Percentiles rank a stretch among this genome's conserved stretches.
Evolutionary conservation across 2,797 vertebrate genomes (phyloP).

Genomic region (Dermochelys coriacea): DNA sequence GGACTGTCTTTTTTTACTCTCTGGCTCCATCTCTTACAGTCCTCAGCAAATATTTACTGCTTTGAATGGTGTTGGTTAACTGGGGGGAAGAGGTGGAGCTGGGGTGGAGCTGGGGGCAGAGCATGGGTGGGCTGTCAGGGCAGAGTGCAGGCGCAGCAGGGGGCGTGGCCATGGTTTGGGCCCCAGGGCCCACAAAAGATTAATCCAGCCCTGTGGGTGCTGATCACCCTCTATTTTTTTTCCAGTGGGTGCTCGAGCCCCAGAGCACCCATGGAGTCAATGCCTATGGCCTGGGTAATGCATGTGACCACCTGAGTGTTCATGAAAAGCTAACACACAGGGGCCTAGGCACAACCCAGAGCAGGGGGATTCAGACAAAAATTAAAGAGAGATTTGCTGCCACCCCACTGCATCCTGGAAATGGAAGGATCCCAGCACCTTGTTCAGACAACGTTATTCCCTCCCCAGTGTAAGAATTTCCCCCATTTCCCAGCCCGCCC

Average conservation of each 20-base stretch:
- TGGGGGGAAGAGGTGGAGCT: not conserved
- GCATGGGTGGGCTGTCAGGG: no score
- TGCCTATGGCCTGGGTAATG: no score
- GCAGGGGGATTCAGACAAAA: not conserved
- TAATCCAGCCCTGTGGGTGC: no score
- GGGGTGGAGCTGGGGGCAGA: no score
- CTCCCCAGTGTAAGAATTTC: not conserved
- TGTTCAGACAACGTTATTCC: not conserved
- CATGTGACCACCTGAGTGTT: fast-evolving
- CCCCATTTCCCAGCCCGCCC: fast-evolving
- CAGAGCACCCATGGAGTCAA: no score
- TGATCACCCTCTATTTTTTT: no score
- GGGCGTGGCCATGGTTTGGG: no score
- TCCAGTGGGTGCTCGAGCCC: no score
- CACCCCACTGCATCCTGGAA: not conserved
- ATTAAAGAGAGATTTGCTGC: no score
- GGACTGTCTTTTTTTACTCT: not conserved
- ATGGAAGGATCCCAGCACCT: not conserved
- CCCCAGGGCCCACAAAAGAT: no score
- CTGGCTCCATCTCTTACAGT: not conserved
- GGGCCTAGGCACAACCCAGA: not conserved
- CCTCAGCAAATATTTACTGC: not conserved
- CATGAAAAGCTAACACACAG: not conserved
- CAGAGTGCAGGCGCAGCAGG: no score
- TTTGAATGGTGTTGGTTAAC: not conserved